Percentiles rank a stretch among this genome's conserved stretches.
phyloP scores from a whole-genome alignment of 2,888 invertebrate species.

The Chirona hameri region DNA sequence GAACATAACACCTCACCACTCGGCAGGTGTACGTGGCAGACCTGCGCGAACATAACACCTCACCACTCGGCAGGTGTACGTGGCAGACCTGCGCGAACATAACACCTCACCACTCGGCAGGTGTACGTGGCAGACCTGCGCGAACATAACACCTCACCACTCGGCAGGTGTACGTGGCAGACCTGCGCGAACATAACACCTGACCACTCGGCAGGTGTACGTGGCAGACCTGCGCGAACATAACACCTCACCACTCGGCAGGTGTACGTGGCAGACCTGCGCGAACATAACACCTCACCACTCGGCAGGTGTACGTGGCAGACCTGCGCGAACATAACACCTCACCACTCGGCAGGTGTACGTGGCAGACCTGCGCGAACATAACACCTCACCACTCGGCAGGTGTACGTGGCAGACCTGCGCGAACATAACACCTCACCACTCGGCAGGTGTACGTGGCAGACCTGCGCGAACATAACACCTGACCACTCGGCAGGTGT shows the following conservation, averaged over 20 bases:
- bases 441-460: slow-evolving; percentile 36
- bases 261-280: slow-evolving; percentile 37
- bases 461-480: slow-evolving; percentile 36
- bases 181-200: slow-evolving; percentile 38
- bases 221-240: slow-evolving; percentile 37
- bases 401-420: slow-evolving; percentile 36
- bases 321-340: slow-evolving; percentile 38
- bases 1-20: too few species aligned
- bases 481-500: too few species aligned
- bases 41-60: slow-evolving; percentile 38
- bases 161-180: slow-evolving; percentile 36
- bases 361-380: slow-evolving; percentile 37
- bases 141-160: too few species aligned
- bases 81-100: slow-evolving; percentile 37
- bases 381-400: too few species aligned
- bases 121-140: slow-evolving; percentile 37
- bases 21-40: slow-evolving; percentile 36
- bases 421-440: too few species aligned
- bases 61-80: too few species aligned
- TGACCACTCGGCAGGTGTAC: too few species aligned
- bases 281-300: too few species aligned
- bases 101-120: too few species aligned
- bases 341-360: too few species aligned
- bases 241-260: too few species aligned
- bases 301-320: slow-evolving; percentile 35